Conservation (phyloP, 1,140 invertebrate genomes). For the Bombus impatiens region DNA sequence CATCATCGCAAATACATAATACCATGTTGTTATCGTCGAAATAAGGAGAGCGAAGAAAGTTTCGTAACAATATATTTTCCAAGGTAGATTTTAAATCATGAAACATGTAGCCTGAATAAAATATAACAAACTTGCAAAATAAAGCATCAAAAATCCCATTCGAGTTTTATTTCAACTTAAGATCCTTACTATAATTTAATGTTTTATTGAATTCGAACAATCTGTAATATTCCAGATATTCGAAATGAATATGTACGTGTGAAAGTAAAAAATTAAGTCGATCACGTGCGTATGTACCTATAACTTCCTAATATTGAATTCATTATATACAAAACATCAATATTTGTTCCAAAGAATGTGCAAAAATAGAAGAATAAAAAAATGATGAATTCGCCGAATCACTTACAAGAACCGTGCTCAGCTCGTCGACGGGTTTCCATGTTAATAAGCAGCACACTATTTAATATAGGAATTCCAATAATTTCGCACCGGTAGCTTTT, state of each 20-base stretch:
- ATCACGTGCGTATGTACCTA: no score
- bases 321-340: background rate
- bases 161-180: background rate
- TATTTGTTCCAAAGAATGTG: background rate
- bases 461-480: background rate
- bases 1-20: background rate
- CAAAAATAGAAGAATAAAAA: background rate
- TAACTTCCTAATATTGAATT: background rate
- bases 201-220: background rate
- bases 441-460: background rate
- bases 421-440: constrained; percentile 46
- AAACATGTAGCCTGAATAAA: background rate
- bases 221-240: background rate
- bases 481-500: background rate
- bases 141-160: background rate
- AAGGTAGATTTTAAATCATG: background rate
- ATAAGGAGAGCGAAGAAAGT: background rate
- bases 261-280: background rate
- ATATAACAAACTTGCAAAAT: background rate
- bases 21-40: background rate
- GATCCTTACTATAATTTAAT: background rate
- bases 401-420: constrained; percentile 48
- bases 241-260: background rate
- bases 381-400: background rate
- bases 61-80: background rate